A percentile compares a stretch with the other conserved stretches of the same genome.
phyloP scores from a whole-genome alignment of 2,888 invertebrate species.

The Lepidochitona cinerea region DNA sequence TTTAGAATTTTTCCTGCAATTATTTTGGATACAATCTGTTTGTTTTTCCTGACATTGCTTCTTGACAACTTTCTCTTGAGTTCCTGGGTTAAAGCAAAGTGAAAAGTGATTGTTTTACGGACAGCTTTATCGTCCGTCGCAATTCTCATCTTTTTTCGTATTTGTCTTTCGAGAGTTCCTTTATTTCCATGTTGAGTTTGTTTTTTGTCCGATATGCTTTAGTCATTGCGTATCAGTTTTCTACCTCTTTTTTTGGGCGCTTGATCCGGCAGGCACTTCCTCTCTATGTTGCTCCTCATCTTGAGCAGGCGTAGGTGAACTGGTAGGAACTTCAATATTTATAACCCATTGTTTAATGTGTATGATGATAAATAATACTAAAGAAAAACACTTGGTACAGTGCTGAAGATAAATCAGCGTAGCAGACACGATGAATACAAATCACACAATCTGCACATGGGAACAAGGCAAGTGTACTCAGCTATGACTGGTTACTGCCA shows the following conservation, averaged over 20 bases:
- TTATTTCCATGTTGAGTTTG: not conserved
- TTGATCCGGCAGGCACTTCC: not conserved
- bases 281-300: not conserved
- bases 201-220: not conserved
- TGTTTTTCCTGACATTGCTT: not conserved
- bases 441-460: no score
- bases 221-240: not conserved
- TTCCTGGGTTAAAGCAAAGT: not conserved
- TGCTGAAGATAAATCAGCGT: no score
- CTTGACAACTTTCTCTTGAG: not conserved
- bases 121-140: not conserved
- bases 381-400: no score
- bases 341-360: no score
- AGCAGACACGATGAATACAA: no score
- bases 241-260: not conserved
- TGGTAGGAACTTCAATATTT: no score
- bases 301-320: no score
- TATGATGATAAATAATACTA: no score
- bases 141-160: not conserved
- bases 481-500: no score
- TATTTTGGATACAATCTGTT: slow-evolving; percentile 5
- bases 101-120: not conserved
- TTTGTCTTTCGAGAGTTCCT: not conserved
- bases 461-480: no score
- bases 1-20: slow-evolving; percentile 10